Conservation (phyloP, 2,888 invertebrate genomes). For the Mesorhabditis spiculigera region DNA sequence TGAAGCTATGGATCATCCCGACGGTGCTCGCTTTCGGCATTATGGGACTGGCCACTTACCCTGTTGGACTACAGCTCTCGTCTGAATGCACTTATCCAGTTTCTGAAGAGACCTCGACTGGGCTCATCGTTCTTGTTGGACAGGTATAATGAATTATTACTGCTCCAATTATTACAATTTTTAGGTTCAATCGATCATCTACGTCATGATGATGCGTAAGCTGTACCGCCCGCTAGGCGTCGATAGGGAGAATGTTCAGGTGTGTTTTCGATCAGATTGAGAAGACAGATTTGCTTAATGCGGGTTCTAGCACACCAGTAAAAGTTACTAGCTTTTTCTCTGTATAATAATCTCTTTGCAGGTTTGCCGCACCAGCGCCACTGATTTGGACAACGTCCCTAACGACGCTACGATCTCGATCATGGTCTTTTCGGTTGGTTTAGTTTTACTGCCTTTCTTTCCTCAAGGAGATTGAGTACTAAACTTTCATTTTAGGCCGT, state of each 20-base stretch:
- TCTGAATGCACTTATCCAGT: conserved; percentile 64
- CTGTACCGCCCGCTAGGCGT: conserved; percentile 33
- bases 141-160: conserved; percentile 43
- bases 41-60: conserved; percentile 63
- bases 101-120: conserved; percentile 64
- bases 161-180: conserved; percentile 1
- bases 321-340: background rate
- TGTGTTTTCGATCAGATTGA: conserved; percentile 5
- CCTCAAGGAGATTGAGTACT: too few species aligned
- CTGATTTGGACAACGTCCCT: conserved; percentile 32
- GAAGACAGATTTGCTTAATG: background rate
- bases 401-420: conserved; percentile 43
- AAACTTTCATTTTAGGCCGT: conserved; percentile 22
- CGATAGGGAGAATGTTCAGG: conserved; percentile 26
- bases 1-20: conserved; percentile 51
- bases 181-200: conserved; percentile 50
- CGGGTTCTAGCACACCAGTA: background rate
- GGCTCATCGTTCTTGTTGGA: conserved; percentile 63
- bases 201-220: conserved; percentile 45
- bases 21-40: conserved; percentile 61
- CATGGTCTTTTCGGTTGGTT: conserved; percentile 33
- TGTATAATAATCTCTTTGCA: conserved; percentile 10
- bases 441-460: background rate
- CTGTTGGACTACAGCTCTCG: conserved; percentile 61
- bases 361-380: conserved; percentile 23